Evolutionary conservation across 30 jellyfish, hydroid and myxozoan species (phyloP), one percentile per base, ranked within the genome.

Genomic region (Cassiopea xamachana): DNA sequence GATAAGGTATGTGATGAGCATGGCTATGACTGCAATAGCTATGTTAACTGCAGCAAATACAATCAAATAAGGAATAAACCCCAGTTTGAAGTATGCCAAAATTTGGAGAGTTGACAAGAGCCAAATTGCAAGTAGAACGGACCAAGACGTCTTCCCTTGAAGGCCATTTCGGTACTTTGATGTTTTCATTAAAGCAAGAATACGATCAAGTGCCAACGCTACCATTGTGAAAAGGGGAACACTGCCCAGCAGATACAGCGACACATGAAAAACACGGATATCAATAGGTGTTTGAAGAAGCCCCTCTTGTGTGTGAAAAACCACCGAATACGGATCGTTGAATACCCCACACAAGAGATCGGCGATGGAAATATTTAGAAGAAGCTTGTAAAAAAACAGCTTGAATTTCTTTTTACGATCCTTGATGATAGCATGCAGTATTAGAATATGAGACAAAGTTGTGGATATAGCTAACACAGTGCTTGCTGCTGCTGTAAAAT

Each of bases 321-420:
- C 59, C 1, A 70, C 94, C 15, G 94, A 68, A 59, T 87, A 87
- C 18, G 94, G 94, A 47, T 87, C 94, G 49, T 62, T 68, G 18
- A 87, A 47, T 16, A 87, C 15, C 61, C 94, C 94, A n/a, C 84
- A 76, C 15, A 87, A 86, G 43, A 87, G 75, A 59, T 87, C 94
- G 0, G 94, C 94, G 60, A 77, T 59, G 19, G 94, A 87, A 6
- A 87, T 87, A 48, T 87, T 87, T 14, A 87, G 70, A 7, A 87
- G 94, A 44, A 87, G 89, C 75, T 87, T 87, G 89, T 87, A 87
- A 85, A 87, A 87, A 72, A 87, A 87, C 15, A 87, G 78, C 55
- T 87, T 87, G 94, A 87, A 77, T 60, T 87, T 87, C 85, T 79
- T 87, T 45, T 61, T 48, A 39, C 94, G 88, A 71, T 87, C 94